Base-by-base conservation (phyloP, 2,888 invertebrate species). In the Drosophila sordidapex region DNA sequence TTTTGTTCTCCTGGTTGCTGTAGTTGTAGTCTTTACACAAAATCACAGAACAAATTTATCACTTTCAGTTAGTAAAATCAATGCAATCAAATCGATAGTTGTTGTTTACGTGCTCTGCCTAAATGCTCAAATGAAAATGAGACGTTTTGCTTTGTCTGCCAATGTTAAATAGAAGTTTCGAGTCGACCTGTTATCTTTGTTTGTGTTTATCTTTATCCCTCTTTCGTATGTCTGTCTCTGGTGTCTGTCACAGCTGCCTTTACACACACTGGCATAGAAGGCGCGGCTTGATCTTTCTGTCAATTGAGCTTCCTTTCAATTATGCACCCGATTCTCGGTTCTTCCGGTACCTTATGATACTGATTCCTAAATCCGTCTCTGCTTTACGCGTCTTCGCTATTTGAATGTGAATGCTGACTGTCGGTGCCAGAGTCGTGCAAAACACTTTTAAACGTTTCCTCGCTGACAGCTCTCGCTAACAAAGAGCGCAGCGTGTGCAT, bases 231-330 rank as follows among this genome's bases (percentile, higher is more conserved):
- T 46, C 25, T 70, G 65, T 76, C 74, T 64, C 67, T 71, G 66
- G 46, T 64, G 66, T 77, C 68, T 82, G 94, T 89, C 86, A 87
- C 53, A 74, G 74, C 78, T 93, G 95, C 97, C 97, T 97, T 97
- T 97, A 97, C 96, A 96, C 97, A 94, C 97, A 97, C 97, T 97
- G 97, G 97, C 94, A 96, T 94, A 97, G 97, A 97, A 97, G 97
- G 96, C 95, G 94, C 95, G 94, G 82, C 73, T 79, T 83, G 76
- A 74, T 84, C 18, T 82, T 70, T 57, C 58, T 64, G 72, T 79
- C 51, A 82, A 79, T 77, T 80, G 70, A 63, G 63, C 60, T 83
- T 46, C 46, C 21, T 80, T 71, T 51, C 36, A 74, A 74, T 79
- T 70, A 76, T 59, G 27, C 60, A 60, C 35, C 54, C 57, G 71